Evolutionary conservation across 2,888 invertebrate genomes (phyloP).

Genomic region (Ferdinandea cuprea): DNA sequence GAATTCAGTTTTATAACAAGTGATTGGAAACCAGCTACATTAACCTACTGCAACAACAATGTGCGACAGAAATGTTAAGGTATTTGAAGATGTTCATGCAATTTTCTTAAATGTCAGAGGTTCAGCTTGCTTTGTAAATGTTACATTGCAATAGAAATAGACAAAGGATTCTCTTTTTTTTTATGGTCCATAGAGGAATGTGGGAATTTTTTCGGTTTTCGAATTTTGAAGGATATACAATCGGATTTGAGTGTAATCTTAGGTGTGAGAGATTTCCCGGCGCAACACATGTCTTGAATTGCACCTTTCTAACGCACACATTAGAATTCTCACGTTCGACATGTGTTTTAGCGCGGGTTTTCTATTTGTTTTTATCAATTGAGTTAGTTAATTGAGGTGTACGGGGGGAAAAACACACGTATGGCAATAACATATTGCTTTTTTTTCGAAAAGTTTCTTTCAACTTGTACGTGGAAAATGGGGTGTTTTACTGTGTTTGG

Average conservation of each 20-base stretch:
- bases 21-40: conserved; percentile 3
- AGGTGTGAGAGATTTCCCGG: conserved; percentile 50
- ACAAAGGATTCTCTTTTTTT: conserved; percentile 51
- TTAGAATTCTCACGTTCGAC: conserved; percentile 60
- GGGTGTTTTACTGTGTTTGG: conserved; percentile 2
- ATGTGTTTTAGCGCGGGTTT: conserved; percentile 56
- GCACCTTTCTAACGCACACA: conserved; percentile 20
- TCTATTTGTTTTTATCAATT: conserved; percentile 47
- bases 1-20: background rate
- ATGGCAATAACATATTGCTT: background rate
- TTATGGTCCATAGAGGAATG: conserved; percentile 39
- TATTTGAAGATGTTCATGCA: conserved; percentile 46
- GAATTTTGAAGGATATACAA: conserved; percentile 43
- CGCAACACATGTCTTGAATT: conserved; percentile 43
- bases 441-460: conserved; percentile 12
- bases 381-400: conserved; percentile 21
- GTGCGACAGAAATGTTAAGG: background rate
- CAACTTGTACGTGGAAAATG: conserved; percentile 14
- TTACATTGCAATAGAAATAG: conserved; percentile 24
- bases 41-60: background rate
- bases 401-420: conserved; percentile 35
- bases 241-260: conserved; percentile 16
- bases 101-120: conserved; percentile 62
- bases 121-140: conserved; percentile 35
- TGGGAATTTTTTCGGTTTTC: conserved; percentile 52